Percentiles rank a stretch among this genome's conserved stretches.
These are phyloP conservation scores for Papilio demoleus DNA, from an alignment of 2,888 invertebrate genomes.

Conservation along the genomic window DNA sequence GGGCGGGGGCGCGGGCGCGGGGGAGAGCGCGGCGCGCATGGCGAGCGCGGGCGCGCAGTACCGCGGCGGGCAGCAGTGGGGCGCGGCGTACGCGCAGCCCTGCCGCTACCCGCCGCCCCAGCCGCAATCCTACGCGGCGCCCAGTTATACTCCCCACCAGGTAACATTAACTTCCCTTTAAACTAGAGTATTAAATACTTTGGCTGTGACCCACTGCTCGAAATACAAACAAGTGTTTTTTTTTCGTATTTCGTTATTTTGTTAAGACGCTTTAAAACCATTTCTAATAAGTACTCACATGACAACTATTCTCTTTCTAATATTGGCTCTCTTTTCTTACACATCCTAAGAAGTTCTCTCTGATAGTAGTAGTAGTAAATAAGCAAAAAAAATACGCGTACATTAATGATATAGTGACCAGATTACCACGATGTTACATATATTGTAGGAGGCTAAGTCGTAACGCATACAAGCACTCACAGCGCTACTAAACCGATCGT, in stretches of 20 bases:
- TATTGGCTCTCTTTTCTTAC: too few relatives aligned
- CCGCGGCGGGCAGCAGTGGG: slow-evolving; percentile 82
- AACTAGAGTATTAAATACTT: too few relatives aligned
- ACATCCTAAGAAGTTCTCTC: too few relatives aligned
- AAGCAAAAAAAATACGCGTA: too few relatives aligned
- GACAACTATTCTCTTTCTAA: too few relatives aligned
- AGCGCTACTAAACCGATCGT: slow-evolving; percentile 1
- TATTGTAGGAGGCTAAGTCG: background rate
- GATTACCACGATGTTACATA: background rate
- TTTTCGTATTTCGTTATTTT: too few relatives aligned
- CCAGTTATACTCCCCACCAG: slow-evolving; percentile 77
- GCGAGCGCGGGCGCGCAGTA: slow-evolving; percentile 81
- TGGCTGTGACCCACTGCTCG: too few relatives aligned
- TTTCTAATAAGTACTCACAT: too few relatives aligned
- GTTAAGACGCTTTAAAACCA: too few relatives aligned
- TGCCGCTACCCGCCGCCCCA: slow-evolving; percentile 82
- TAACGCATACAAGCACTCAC: background rate
- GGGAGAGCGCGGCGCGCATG: slow-evolving; percentile 81
- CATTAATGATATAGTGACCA: too few relatives aligned
- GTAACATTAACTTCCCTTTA: slow-evolving; percentile 50
- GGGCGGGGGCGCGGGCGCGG: slow-evolving; percentile 73
- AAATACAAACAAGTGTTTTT: too few relatives aligned
- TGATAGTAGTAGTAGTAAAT: too few relatives aligned
- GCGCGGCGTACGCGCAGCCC: slow-evolving; percentile 76
- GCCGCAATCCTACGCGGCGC: slow-evolving; percentile 61